Conservation (phyloP, 1,140 invertebrate species). For the Drosophila azteca region DNA sequence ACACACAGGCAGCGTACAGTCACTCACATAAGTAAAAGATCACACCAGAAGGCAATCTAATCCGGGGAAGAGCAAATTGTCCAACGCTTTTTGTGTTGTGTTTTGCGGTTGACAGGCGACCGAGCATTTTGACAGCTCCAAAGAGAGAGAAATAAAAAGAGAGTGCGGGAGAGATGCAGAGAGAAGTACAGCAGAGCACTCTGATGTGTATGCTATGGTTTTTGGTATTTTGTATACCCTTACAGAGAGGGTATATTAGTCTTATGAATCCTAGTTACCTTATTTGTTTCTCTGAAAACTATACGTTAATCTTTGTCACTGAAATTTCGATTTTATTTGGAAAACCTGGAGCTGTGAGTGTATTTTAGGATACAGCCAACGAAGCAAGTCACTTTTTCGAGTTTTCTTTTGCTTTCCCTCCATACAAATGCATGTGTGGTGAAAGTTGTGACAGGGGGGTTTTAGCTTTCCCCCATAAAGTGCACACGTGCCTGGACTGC, state of each 20-base stretch:
- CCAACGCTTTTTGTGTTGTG: constrained; percentile 42
- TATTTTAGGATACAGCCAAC: too few relatives aligned
- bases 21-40: constrained; percentile 33
- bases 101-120: constrained; percentile 60
- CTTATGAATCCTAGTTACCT: too few relatives aligned
- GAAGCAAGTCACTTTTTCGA: too few relatives aligned
- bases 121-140: constrained; percentile 25
- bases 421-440: constrained; percentile 57
- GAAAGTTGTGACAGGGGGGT: constrained; percentile 35
- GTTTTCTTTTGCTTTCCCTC: constrained; percentile 2
- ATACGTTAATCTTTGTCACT: too few relatives aligned
- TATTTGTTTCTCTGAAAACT: too few relatives aligned
- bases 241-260: too few relatives aligned
- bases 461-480: constrained; percentile 49
- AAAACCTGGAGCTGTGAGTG: too few relatives aligned
- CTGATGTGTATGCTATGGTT: constrained; percentile 46
- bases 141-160: background rate
- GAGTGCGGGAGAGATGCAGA: background rate
- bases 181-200: constrained; percentile 10
- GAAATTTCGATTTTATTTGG: too few relatives aligned
- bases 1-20: too few relatives aligned
- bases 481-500: constrained; percentile 56
- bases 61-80: constrained; percentile 50
- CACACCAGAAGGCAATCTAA: constrained; percentile 41
- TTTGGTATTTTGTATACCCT: constrained; percentile 17